phyloP scores from a whole-genome alignment of 2,797 vertebrate species.

The Okamejei kenojei region DNA sequence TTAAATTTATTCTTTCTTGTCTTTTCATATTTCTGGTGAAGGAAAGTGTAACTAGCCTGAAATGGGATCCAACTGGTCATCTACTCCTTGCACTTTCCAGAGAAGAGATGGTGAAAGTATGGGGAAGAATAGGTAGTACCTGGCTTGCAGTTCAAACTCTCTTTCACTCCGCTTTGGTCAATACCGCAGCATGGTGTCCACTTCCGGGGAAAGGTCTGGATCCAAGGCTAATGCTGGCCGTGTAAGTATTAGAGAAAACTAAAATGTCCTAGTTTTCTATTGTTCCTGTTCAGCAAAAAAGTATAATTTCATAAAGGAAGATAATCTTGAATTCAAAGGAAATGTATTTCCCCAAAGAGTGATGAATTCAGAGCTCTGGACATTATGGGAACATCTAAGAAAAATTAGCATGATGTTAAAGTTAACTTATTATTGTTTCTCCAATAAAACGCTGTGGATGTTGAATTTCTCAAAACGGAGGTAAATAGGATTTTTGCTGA shows the following conservation, averaged over 20 bases:
- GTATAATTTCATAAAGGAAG: background rate
- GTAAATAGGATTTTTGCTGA: background rate
- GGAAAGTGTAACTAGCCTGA: slow-evolving; percentile 59
- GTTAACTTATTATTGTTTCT: background rate
- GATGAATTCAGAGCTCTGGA: background rate
- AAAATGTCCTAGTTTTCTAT: background rate
- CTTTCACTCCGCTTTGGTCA: slow-evolving; percentile 56
- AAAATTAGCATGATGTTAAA: background rate
- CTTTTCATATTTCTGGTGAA: slow-evolving; percentile 41
- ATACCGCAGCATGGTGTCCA: slow-evolving; percentile 62
- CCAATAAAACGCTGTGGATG: background rate
- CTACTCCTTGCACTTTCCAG: slow-evolving; percentile 61
- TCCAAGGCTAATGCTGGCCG: slow-evolving; percentile 64
- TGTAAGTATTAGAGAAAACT: slow-evolving; percentile 51
- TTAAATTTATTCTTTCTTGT: background rate
- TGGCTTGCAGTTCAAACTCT: slow-evolving; percentile 66
- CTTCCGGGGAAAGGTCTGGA: slow-evolving; percentile 57
- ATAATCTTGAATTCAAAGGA: too few species aligned
- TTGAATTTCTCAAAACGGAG: background rate
- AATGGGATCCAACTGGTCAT: slow-evolving; percentile 71
- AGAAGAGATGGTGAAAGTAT: slow-evolving; percentile 62
- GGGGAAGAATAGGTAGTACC: slow-evolving; percentile 53
- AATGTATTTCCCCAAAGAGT: too few species aligned
- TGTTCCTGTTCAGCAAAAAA: background rate
- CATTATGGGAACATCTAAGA: background rate